Conservation (phyloP, 2,797 vertebrate genomes). For the Fistularia tabacaria region DNA sequence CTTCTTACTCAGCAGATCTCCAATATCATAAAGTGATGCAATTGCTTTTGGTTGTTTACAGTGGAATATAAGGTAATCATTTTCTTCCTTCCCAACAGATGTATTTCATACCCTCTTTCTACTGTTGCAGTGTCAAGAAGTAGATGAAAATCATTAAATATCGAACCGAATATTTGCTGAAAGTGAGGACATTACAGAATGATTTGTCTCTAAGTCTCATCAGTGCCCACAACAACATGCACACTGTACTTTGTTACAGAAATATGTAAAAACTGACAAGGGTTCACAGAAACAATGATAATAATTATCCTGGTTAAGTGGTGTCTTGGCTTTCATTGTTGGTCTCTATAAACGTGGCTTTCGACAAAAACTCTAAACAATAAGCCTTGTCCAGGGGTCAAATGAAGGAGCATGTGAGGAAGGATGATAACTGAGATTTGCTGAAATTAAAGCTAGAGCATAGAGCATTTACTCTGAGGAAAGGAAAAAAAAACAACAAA, state of each 20-base stretch:
- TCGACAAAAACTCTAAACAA: constrained; percentile 26
- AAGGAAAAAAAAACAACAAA: constrained; percentile 34
- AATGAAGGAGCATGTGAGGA: neutral
- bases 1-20: too few relatives aligned
- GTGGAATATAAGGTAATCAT: too few relatives aligned
- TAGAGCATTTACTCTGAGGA: neutral
- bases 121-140: too few relatives aligned
- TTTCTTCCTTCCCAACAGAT: too few relatives aligned
- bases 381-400: neutral
- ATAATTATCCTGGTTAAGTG: neutral
- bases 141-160: too few relatives aligned
- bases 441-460: neutral
- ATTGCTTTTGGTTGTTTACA: too few relatives aligned
- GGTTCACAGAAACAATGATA: neutral
- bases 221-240: neutral
- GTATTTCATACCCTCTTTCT: too few relatives aligned
- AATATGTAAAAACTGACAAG: neutral
- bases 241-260: neutral
- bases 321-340: constrained; percentile 15
- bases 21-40: too few relatives aligned
- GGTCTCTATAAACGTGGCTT: constrained; percentile 24
- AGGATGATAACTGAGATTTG: neutral
- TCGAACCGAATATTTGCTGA: too few relatives aligned
- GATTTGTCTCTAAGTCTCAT: too few relatives aligned
- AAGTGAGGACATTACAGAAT: too few relatives aligned